Evolutionary conservation across 2,113 vertebrate genomes (phyloP).

Genomic region (Girardinichthys multiradiatus): DNA sequence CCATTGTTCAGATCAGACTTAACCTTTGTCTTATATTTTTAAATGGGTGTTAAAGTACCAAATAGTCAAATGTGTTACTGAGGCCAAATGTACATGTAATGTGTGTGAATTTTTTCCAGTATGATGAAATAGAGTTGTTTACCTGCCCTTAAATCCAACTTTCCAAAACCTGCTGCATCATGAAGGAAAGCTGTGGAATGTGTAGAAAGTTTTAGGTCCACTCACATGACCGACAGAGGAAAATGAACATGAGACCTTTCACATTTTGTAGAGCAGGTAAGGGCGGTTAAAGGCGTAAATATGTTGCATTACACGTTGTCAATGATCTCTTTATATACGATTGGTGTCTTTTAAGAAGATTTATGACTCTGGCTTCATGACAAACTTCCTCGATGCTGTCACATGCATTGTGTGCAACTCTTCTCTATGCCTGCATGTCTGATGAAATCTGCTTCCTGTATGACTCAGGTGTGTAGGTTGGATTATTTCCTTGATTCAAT

Average conservation of each 20-base stretch:
- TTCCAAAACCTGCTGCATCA: neutral
- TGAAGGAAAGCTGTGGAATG: neutral
- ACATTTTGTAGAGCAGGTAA: conserved; percentile 5
- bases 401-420: neutral
- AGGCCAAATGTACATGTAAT: no score
- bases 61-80: no score
- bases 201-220: neutral
- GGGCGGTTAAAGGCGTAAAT: conserved; percentile 14
- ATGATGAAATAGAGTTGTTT: no score
- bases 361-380: neutral
- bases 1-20: neutral
- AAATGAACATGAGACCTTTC: conserved; percentile 3
- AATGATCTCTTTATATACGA: conserved; percentile 13
- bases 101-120: neutral
- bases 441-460: neutral
- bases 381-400: neutral
- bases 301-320: conserved; percentile 21
- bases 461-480: neutral
- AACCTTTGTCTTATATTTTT: conserved; percentile 3
- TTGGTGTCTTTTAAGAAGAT: conserved; percentile 5
- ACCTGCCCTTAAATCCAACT: neutral
- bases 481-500: neutral
- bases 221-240: conserved; percentile 39
- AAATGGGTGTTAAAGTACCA: neutral
- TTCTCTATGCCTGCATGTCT: neutral